Evolutionary conservation across 2,797 vertebrate species (phyloP), one percentile per base, ranked within the genome.

Genomic region (Leuciscus waleckii): DNA sequence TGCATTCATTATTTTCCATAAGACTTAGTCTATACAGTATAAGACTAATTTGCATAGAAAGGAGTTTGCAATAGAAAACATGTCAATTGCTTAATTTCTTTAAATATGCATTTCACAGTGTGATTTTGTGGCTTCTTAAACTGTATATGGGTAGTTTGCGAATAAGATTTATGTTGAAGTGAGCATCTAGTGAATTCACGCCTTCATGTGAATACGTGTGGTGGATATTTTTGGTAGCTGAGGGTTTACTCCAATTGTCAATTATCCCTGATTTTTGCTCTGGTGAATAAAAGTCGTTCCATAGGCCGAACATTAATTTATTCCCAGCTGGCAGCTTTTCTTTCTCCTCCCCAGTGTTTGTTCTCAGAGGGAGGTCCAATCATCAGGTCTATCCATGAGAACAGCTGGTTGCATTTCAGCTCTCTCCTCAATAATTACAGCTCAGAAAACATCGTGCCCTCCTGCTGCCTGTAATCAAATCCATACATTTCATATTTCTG

Each of bases 351-450:
- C 67, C 51, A 21, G 51, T 8, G 75, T 70, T 79, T 79, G 83
- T 79, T 85, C 83, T 79, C 83, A 13, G 76, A 63, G 39, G 83
- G 83, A 79, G 76, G 76, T 63, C 43, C 83, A 85, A 79, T 85
- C 75, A 85, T 71, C 21, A 54, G 46, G 83, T 58, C 76, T 11
- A 26, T 79, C 83, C 39, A 70, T 26, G 65, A 70, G 63, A 84
- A 77, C 56, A 80, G 58, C 75, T 79, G 74, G 83, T 67, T 61
- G 79, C 21, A 46, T 82, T 49, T 82, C 80, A 70, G 73, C 19
- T 46, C 39, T 32, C 58, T 83, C 58, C n/a, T 26, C 8, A 2
- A 76, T 83, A 85, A 85, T 80, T 80, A 88, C 79, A 68, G 35
- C 81, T 79, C 39, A 74, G 71, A 80, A 75, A 68, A 86, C 26